Conservation (phyloP, 2,113 vertebrate genomes). For the Rhinolophus sinicus region DNA sequence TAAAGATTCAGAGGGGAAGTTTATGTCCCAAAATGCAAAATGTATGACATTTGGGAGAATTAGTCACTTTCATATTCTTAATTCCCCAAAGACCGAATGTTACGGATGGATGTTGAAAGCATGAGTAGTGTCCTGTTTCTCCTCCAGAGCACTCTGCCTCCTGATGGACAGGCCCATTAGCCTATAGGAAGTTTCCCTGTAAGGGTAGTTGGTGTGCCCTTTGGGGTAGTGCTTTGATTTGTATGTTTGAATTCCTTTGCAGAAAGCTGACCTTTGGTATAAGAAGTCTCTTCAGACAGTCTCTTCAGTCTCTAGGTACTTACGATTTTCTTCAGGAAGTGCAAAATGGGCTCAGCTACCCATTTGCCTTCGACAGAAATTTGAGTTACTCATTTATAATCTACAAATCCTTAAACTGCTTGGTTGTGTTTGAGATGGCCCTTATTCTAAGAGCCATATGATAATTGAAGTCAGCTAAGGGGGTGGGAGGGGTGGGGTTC, state of each 20-base stretch:
- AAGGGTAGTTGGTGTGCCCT: neutral
- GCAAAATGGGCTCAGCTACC: neutral
- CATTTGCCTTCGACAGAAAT: slow-evolving; percentile 34
- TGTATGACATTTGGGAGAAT: slow-evolving; percentile 55
- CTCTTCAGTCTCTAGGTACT: no score
- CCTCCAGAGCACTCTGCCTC: neutral
- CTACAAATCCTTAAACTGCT: neutral
- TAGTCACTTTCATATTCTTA: slow-evolving; percentile 42
- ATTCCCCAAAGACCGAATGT: neutral
- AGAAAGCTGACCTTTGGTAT: neutral
- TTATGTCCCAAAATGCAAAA: slow-evolving; percentile 56
- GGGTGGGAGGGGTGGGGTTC: neutral
- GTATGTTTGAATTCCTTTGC: neutral
- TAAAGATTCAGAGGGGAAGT: slow-evolving; percentile 54
- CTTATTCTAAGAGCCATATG: neutral
- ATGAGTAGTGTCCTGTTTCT: neutral
- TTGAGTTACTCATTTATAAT: neutral
- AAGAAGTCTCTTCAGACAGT: neutral
- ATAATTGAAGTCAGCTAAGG: neutral
- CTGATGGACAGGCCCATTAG: neutral
- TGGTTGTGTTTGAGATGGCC: neutral
- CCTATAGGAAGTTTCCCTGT: neutral
- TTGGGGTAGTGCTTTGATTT: neutral
- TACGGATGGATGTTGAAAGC: neutral
- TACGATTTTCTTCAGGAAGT: neutral